These are phyloP conservation scores for Mythimna albipuncta DNA, from an alignment of 2,888 invertebrate species.

Conservation along the genomic window DNA sequence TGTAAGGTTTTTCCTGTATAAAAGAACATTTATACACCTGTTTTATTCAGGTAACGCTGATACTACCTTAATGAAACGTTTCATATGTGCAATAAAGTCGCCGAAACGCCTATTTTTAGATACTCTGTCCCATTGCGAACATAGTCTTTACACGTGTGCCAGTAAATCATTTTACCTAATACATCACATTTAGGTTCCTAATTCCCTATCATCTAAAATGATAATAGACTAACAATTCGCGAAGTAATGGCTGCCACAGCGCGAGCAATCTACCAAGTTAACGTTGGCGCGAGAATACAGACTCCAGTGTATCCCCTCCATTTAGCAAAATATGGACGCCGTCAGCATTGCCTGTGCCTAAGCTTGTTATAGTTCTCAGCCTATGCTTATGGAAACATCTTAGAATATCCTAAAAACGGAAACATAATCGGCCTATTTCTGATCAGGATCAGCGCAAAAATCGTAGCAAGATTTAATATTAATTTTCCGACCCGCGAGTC, in stretches of 20 bases:
- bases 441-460: constrained; percentile 44
- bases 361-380: not conserved
- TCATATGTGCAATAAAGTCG: not conserved
- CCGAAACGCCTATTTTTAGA: not conserved
- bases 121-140: not conserved
- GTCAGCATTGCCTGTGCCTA: constrained; percentile 11
- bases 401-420: not conserved
- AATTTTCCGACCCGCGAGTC: constrained; percentile 47
- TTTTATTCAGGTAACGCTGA: not conserved
- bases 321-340: constrained; percentile 48
- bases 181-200: not conserved
- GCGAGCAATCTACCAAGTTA: constrained; percentile 39
- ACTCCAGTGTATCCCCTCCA: constrained; percentile 53
- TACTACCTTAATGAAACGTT: too few relatives aligned
- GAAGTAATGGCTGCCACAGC: constrained; percentile 44
- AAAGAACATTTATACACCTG: not conserved
- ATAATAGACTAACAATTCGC: constrained; percentile 46
- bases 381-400: not conserved
- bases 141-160: constrained; percentile 9
- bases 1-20: not conserved
- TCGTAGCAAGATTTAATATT: constrained; percentile 58
- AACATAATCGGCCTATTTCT: constrained; percentile 9
- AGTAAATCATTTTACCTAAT: constrained; percentile 9
- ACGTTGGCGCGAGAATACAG: constrained; percentile 53
- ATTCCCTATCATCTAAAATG: constrained; percentile 34